Percentiles rank a stretch among this genome's conserved stretches.
Conservation (phyloP, 2,797 vertebrate genomes). For the Characodon lateralis region DNA sequence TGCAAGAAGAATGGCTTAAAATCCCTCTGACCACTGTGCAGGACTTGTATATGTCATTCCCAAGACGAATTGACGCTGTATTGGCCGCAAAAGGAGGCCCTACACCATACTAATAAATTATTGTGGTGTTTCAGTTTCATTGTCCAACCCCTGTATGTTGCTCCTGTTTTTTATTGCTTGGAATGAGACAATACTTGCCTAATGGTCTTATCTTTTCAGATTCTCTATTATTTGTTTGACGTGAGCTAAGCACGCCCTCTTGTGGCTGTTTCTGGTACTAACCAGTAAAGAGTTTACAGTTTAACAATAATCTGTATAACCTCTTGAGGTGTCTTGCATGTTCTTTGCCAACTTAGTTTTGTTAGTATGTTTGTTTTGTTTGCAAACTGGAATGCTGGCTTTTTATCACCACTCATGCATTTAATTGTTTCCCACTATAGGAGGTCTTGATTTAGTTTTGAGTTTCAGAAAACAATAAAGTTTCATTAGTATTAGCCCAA, state of each 20-base stretch:
- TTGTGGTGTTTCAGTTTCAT: no score
- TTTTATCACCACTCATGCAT: background rate
- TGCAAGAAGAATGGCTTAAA: no score
- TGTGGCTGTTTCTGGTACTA: background rate
- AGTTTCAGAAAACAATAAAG: no score
- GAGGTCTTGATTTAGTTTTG: background rate
- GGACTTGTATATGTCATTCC: no score
- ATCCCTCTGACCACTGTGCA: no score
- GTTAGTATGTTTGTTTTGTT: no score
- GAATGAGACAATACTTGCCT: background rate
- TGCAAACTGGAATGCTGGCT: background rate
- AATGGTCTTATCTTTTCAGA: background rate
- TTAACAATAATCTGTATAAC: background rate
- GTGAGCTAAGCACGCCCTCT: background rate
- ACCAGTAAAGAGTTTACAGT: background rate
- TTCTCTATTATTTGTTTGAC: background rate
- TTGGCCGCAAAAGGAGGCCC: no score
- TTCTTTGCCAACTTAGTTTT: background rate
- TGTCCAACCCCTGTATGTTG: no score
- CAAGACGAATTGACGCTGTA: no score
- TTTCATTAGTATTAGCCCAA: background rate
- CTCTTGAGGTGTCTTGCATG: background rate
- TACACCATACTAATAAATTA: no score
- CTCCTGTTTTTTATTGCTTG: background rate
- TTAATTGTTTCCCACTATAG: background rate